These are phyloP conservation scores for Mastomys natalensis DNA, from an alignment of 2,113 vertebrate genomes.

Conservation along the genomic window DNA sequence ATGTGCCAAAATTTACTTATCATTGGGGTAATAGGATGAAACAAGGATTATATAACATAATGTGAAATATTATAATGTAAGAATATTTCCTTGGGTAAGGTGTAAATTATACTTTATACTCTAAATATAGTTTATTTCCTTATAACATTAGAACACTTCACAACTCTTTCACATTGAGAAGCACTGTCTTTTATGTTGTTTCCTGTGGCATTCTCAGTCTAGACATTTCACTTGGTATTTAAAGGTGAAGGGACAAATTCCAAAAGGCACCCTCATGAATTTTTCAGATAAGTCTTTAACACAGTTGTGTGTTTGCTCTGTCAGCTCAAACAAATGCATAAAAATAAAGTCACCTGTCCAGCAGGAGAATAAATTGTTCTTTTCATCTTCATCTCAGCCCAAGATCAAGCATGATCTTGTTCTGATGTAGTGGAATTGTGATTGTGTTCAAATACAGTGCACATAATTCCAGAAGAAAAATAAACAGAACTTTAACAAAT, in stretches of 20 bases:
- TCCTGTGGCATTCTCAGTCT: background rate
- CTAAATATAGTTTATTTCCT: background rate
- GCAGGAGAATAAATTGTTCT: background rate
- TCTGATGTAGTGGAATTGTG: background rate
- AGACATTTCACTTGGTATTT: conserved; percentile 13
- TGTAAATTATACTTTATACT: background rate
- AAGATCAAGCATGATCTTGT: background rate
- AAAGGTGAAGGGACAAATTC: background rate
- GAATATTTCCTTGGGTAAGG: background rate
- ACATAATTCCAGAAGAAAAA: conserved; percentile 13
- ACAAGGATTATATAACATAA: background rate
- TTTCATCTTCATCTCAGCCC: background rate
- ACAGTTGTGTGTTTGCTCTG: background rate
- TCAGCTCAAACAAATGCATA: background rate
- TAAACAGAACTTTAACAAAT: background rate
- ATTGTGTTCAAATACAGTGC: background rate
- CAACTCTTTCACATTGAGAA: background rate
- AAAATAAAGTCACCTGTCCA: background rate
- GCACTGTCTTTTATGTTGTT: background rate
- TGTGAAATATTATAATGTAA: background rate
- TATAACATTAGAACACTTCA: background rate
- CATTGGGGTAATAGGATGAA: background rate
- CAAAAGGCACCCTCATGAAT: conserved; percentile 1
- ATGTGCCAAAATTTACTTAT: background rate
- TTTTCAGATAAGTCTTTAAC: background rate